Base-by-base conservation (phyloP, 2,888 invertebrate species). In the Calephelis perditalis region DNA sequence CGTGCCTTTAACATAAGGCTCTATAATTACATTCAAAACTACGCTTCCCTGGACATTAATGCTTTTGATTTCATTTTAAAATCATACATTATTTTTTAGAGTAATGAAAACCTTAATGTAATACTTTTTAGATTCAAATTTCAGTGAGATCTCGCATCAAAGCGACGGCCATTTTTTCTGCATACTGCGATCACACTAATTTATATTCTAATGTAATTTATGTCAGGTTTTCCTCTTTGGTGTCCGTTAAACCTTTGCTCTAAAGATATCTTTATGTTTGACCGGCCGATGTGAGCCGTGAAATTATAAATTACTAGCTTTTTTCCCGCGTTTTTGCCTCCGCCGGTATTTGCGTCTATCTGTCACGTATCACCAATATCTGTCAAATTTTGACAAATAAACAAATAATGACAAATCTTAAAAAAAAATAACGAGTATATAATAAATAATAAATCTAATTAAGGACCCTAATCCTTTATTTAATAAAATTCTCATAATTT, bases 151-250 rank as follows among this genome's bases (percentile, higher is more conserved):
- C 5, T 11, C 56, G 5, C 45, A 62, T 68, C 65, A 67, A 68
- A 70, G 67, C 57, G 63, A 63, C 63, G 63, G 65, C 64, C 63
- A 71, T 73, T 78, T 81, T 80, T 79, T 77, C 76, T 76, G 70
- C 76, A 79, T 80, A 81, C 81, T 84, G 78, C 71, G 76, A 79
- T 81, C 80, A 75, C 80, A 82, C 82, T 85, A 83, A 87, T 88
- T 87, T 87, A 84, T 85, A 87, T 87, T 88, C 80, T 82, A 87
- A 87, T 87, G 86, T 86, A 85, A 87, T 88, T 86, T 86, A 85
- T 84, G 76, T 70, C 77, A 63, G 82, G 79, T 78, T 74, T 72
- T 73, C 70, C 70, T 71, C 67, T 68, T 67, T 70, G 45, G 59
- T 73, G 76, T 65, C 67, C 64, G 65, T 73, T 74, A 76, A 77